Percentiles rank a stretch among this genome's conserved stretches.
Conservation (phyloP, 1,140 invertebrate species). For the Telenomus remus region DNA sequence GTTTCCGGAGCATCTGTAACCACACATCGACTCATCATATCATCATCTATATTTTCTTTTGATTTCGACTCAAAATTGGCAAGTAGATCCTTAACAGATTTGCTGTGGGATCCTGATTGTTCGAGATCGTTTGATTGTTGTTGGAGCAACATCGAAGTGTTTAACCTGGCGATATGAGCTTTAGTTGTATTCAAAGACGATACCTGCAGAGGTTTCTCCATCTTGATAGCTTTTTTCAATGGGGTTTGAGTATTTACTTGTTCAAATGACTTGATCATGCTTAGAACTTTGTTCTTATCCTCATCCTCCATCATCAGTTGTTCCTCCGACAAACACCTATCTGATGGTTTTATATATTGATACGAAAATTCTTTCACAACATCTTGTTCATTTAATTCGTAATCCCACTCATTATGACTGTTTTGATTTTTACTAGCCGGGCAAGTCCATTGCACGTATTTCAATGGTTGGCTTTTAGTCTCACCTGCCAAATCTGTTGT, state of each 20-base stretch:
- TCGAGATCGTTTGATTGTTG: background rate
- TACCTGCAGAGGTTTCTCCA: conserved; percentile 74
- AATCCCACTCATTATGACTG: conserved; percentile 62
- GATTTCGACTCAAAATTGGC: conserved; percentile 76
- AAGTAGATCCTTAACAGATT: conserved; percentile 76
- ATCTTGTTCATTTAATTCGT: conserved; percentile 70
- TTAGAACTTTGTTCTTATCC: conserved; percentile 74
- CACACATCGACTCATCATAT: conserved; percentile 66
- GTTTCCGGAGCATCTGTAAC: conserved; percentile 77
- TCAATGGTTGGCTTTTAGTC: conserved; percentile 58
- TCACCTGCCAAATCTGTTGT: conserved; percentile 16
- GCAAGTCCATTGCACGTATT: conserved; percentile 69
- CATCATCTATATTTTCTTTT: conserved; percentile 58
- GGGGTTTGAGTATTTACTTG: conserved; percentile 31
- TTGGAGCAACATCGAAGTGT: conserved; percentile 34
- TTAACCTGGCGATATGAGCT: conserved; percentile 72
- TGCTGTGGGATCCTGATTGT: conserved; percentile 24
- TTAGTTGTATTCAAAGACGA: conserved; percentile 71
- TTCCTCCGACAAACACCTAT: conserved; percentile 1
- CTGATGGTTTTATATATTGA: conserved; percentile 69
- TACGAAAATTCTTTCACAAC: conserved; percentile 74
- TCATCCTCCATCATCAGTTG: conserved; percentile 53
- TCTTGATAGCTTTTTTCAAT: conserved; percentile 62
- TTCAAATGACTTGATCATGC: conserved; percentile 76
- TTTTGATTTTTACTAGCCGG: conserved; percentile 58